These are phyloP conservation scores for Menidia beryllina DNA, from an alignment of 2,113 vertebrate genomes.

Conservation along the genomic window DNA sequence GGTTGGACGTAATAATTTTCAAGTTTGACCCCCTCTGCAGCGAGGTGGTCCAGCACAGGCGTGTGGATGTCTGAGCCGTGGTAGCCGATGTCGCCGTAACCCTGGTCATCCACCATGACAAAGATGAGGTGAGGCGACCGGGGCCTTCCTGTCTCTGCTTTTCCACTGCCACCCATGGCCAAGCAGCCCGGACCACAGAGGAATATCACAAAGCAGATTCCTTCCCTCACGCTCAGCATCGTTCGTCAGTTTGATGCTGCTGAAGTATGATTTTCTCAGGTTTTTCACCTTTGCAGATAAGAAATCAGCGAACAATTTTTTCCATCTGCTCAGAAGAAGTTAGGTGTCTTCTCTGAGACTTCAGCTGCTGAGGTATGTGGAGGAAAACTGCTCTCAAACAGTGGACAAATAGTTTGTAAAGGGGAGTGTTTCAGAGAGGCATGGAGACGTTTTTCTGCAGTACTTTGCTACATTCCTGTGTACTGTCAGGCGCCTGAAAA, in stretches of 20 bases:
- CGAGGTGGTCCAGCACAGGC: constrained; percentile 88
- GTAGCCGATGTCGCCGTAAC: constrained; percentile 92
- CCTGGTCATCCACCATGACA: constrained; percentile 94
- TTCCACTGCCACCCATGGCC: neutral
- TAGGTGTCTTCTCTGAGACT: constrained; percentile 23
- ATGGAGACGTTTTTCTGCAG: constrained; percentile 51
- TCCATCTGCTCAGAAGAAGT: constrained; percentile 28
- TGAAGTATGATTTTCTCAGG: constrained; percentile 5
- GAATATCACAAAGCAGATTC: constrained; percentile 2
- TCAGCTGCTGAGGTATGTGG: constrained; percentile 24
- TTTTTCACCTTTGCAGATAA: constrained; percentile 5
- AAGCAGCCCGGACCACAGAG: constrained; percentile 48
- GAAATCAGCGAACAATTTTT: constrained; percentile 30
- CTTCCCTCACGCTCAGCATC: constrained; percentile 31
- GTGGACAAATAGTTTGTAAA: constrained; percentile 30
- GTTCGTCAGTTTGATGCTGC: neutral
- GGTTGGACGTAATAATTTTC: constrained; percentile 97
- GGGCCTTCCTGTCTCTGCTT: neutral
- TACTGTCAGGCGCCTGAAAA: constrained; percentile 46
- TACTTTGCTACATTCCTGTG: constrained; percentile 71
- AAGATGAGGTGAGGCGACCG: constrained; percentile 88
- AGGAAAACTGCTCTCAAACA: constrained; percentile 35
- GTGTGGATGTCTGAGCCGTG: constrained; percentile 93
- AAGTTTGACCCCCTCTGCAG: constrained; percentile 90
- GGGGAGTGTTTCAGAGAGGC: constrained; percentile 2